Evolutionary conservation across 2,797 vertebrate species (phyloP).

Genomic region (Molossus alvarezi): DNA sequence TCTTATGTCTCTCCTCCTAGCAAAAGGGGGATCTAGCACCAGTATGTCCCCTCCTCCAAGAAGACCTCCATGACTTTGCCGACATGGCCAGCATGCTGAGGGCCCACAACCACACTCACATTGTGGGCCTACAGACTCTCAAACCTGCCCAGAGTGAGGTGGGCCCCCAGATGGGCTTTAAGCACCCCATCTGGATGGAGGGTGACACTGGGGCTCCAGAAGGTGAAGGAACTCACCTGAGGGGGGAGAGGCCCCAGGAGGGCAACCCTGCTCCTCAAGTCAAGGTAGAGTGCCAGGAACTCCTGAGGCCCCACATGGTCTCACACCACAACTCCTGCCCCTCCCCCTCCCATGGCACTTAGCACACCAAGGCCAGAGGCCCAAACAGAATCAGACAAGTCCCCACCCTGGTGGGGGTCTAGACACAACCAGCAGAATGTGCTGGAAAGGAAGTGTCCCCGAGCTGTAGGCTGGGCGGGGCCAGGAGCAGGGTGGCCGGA

Average conservation of each 20-base stretch:
- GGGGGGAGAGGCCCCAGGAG: background rate
- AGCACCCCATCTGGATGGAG: background rate
- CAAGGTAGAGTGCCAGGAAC: background rate
- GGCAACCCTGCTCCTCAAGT: background rate
- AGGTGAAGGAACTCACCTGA: background rate
- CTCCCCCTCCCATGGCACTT: background rate
- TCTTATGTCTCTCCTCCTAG: background rate
- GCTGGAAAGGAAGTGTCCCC: background rate
- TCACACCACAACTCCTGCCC: background rate
- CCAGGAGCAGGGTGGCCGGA: fast-evolving
- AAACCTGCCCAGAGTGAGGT: background rate
- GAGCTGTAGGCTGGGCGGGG: background rate
- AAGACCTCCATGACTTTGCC: background rate
- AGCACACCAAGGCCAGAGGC: background rate
- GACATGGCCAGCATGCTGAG: background rate
- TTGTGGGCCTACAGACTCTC: background rate
- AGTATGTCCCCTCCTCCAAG: background rate
- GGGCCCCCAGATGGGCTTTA: background rate
- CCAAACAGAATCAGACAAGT: background rate
- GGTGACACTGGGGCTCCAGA: background rate
- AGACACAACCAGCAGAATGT: background rate
- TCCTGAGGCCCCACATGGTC: background rate
- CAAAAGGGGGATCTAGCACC: background rate
- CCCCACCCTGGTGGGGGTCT: background rate
- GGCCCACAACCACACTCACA: background rate